phyloP scores from a whole-genome alignment of 1,140 invertebrate genomes.

The Pectinophora gossypiella region DNA sequence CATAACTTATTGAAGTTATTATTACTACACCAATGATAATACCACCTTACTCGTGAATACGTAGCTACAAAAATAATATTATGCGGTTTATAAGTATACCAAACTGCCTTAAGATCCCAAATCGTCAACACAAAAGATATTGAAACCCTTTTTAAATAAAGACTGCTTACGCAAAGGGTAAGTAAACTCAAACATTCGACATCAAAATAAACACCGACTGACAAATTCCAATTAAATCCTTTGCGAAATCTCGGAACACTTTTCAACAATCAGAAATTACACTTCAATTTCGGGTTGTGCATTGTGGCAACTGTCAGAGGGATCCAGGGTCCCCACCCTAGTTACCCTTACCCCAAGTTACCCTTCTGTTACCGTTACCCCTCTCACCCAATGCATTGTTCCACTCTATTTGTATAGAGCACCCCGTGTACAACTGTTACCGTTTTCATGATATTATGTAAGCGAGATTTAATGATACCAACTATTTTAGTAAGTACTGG shows the following conservation, averaged over 20 bases:
- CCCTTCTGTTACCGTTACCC: too few relatives aligned
- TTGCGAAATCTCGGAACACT: slow-evolving; percentile 5
- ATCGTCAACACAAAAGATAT: too few relatives aligned
- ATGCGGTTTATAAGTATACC: too few relatives aligned
- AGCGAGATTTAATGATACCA: slow-evolving; percentile 44
- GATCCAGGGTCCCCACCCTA: slow-evolving; percentile 2
- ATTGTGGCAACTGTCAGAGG: slow-evolving; percentile 38
- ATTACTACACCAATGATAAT: too few relatives aligned
- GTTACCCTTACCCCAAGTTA: background rate
- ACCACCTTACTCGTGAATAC: too few relatives aligned
- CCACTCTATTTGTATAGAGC: slow-evolving; percentile 53
- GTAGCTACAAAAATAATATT: too few relatives aligned
- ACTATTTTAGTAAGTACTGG: slow-evolving; percentile 19
- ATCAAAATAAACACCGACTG: background rate
- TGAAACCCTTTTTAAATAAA: too few relatives aligned
- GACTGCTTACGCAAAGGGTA: too few relatives aligned
- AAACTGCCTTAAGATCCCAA: too few relatives aligned
- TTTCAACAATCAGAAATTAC: slow-evolving; percentile 28
- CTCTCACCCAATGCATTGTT: slow-evolving; percentile 53
- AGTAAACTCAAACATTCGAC: too few relatives aligned
- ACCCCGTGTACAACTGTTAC: slow-evolving; percentile 50
- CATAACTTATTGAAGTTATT: too few relatives aligned
- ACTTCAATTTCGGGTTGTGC: slow-evolving; percentile 25
- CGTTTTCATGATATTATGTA: slow-evolving; percentile 50
- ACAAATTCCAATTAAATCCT: background rate